Evolutionary conservation across 2,888 invertebrate genomes (phyloP), one percentile per base, ranked within the genome.

Genomic region (Pomacea canaliculata): DNA sequence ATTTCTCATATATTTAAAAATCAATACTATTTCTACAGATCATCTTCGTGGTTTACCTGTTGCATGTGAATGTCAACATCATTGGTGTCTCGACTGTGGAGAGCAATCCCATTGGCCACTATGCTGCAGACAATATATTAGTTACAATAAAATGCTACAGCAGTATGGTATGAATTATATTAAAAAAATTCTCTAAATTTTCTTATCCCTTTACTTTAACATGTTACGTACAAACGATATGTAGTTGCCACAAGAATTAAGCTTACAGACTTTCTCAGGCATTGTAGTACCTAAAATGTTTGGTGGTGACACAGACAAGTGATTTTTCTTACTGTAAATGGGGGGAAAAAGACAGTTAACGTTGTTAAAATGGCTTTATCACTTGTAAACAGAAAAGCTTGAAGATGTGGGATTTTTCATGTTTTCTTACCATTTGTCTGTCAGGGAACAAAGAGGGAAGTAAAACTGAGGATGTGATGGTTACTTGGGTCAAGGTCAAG

Each of bases 51-150:
- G 78, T 8, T 37, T 70, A 23, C 69, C 77, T 19, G 77, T 81
- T 12, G 56, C 37, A 16, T 85, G 85, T 71, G 37, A 48, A 62
- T 85, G 85, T 76, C 76, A 80, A n/a, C 70, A 60, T 13, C 76
- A 62, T 7, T 84, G 82, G 80, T 85, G 85, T 73, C 76, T 82
- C 62, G 23, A 77, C 13, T 85, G 85, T 70, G 79, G 77, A 16
- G 48, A 68, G 27, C 79, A 76, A n/a, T 73, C 82, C n/a, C 85
- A 85, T 78, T 85, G 84, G 85, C 85, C 85, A 1, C 71, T 80
- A 13, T 74, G 79, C 12, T 85, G 85, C 76, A 56, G 77, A 10
- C 81, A 83, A 75, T 77, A 76, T 27, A 46, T 67, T 48, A 66
- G 68, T 19, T 82, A 82, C 73, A 73, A 70, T 60, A 82, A 79